phyloP scores from a whole-genome alignment of 2,797 vertebrate genomes.

The Coreius guichenoti region DNA sequence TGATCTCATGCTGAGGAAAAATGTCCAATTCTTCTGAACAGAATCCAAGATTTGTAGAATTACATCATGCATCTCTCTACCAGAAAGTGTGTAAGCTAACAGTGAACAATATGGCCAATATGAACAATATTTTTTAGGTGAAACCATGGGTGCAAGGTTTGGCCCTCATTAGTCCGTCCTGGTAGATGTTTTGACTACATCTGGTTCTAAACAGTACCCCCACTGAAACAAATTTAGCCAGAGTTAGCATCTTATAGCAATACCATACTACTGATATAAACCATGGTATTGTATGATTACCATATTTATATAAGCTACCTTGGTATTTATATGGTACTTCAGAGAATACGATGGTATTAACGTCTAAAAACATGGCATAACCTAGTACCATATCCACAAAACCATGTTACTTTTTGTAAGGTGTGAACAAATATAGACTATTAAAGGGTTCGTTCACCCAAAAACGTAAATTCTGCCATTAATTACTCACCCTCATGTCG shows the following conservation, averaged over 20 bases:
- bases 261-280: background rate
- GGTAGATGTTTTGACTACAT: background rate
- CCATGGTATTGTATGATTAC: background rate
- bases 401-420: background rate
- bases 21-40: constrained; percentile 2
- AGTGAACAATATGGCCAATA: background rate
- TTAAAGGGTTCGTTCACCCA: background rate
- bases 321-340: background rate
- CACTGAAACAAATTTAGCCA: background rate
- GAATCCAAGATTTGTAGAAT: constrained; percentile 6
- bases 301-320: background rate
- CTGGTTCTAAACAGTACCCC: background rate
- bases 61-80: background rate
- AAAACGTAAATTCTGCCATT: too few relatives aligned
- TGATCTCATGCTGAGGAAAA: background rate
- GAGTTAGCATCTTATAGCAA: background rate
- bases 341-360: background rate
- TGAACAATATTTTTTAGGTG: background rate
- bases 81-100: background rate
- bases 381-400: background rate
- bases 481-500: too few relatives aligned
- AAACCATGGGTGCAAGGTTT: background rate
- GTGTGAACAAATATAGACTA: background rate
- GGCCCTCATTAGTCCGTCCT: background rate
- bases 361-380: background rate